These are phyloP conservation scores for Sinhomidia bicolor DNA, from an alignment of 2,888 invertebrate genomes.

Conservation along the genomic window DNA sequence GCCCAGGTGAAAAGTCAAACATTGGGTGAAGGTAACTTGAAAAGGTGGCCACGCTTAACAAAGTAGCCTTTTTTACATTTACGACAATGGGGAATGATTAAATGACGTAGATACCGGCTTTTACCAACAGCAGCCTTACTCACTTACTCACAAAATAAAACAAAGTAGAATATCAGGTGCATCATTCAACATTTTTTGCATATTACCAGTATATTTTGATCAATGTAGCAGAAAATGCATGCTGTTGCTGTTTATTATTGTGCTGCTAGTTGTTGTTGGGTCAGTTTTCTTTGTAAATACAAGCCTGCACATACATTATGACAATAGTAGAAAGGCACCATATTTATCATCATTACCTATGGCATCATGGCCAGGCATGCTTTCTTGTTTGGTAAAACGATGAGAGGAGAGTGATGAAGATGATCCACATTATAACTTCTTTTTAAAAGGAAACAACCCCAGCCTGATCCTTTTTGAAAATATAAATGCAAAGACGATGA, in stretches of 20 bases:
- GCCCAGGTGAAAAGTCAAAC: slow-evolving; percentile 72
- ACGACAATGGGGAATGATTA: neutral
- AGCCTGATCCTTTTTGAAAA: slow-evolving; percentile 56
- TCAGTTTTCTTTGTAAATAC: slow-evolving; percentile 35
- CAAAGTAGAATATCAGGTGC: neutral
- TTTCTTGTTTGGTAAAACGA: neutral
- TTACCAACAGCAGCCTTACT: neutral
- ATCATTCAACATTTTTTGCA: slow-evolving; percentile 1
- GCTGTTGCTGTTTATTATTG: too few relatives aligned
- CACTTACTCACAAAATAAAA: neutral
- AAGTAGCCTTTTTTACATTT: neutral
- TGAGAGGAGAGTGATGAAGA: neutral
- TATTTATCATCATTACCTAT: neutral
- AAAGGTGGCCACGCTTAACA: slow-evolving; percentile 24
- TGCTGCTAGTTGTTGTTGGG: slow-evolving; percentile 35
- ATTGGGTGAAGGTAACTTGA: slow-evolving; percentile 76
- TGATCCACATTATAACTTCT: slow-evolving; percentile 56
- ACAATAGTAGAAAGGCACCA: neutral
- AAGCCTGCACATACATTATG: neutral
- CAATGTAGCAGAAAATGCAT: neutral
- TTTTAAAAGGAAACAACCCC: slow-evolving; percentile 36
- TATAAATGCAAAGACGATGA: too few relatives aligned
- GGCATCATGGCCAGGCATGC: neutral
- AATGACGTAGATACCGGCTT: slow-evolving; percentile 38
- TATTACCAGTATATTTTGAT: neutral